Conservation (phyloP, 2,888 invertebrate species). For the Cetonia aurata region DNA sequence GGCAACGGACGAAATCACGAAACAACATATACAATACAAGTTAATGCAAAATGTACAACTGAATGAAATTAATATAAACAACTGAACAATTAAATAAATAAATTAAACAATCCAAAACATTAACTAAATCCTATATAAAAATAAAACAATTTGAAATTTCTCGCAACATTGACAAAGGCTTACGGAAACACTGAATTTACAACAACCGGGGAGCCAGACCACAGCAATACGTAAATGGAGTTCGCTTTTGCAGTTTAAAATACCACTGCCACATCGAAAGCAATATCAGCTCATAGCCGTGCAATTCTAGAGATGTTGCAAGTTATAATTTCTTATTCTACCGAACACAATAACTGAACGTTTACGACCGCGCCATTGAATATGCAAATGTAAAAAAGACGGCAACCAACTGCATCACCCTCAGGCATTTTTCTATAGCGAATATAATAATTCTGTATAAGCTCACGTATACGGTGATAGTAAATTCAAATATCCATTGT, state of each 20-base stretch:
- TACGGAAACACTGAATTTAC: too few species aligned
- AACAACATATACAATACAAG: too few species aligned
- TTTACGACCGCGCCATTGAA: slow-evolving; percentile 11
- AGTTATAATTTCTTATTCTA: slow-evolving; percentile 35
- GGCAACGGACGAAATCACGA: too few species aligned
- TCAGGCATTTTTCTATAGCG: neutral
- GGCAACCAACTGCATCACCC: slow-evolving; percentile 9
- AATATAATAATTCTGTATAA: slow-evolving; percentile 29
- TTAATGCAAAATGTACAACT: too few species aligned
- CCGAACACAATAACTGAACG: neutral
- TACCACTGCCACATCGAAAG: slow-evolving; percentile 19
- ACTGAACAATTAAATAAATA: too few species aligned
- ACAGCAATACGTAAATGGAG: slow-evolving; percentile 9
- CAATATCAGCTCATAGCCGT: slow-evolving; percentile 25
- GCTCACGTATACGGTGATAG: slow-evolving; percentile 18
- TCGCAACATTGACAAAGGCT: too few species aligned
- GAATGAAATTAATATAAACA: too few species aligned
- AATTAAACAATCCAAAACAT: too few species aligned
- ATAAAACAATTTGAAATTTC: too few species aligned
- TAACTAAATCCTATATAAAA: too few species aligned
- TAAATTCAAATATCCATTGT: slow-evolving; percentile 29
- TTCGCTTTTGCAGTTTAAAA: slow-evolving; percentile 20
- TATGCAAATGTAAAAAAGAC: slow-evolving; percentile 22
- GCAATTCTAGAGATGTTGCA: slow-evolving; percentile 26
- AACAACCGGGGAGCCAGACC: too few species aligned